Percentiles rank a stretch among this genome's conserved stretches.
phyloP scores from a whole-genome alignment of 2,888 invertebrate species.

The Andrena haemorrhoa region DNA sequence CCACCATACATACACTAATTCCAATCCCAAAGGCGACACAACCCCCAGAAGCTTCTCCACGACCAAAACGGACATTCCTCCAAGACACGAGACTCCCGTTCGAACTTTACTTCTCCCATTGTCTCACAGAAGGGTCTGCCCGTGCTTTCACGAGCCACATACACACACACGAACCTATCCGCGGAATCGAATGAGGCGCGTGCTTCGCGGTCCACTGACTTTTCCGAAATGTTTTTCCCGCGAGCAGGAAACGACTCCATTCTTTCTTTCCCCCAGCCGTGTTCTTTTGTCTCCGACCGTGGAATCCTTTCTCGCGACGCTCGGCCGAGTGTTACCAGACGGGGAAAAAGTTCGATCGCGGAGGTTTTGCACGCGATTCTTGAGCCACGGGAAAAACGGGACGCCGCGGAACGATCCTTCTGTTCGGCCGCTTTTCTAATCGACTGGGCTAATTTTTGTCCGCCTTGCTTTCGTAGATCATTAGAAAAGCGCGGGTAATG shows the following conservation, averaged over 20 bases:
- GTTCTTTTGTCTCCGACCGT: slow-evolving; percentile 50
- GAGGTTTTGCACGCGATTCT: slow-evolving; percentile 14
- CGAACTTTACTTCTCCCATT: slow-evolving; percentile 50
- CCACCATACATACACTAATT: no score
- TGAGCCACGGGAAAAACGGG: slow-evolving; percentile 1
- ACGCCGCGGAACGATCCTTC: not conserved
- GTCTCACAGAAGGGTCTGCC: slow-evolving; percentile 57
- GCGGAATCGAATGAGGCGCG: slow-evolving; percentile 48
- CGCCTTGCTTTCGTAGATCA: not conserved
- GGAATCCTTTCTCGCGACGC: slow-evolving; percentile 61
- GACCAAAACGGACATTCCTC: slow-evolving; percentile 33
- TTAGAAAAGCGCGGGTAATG: not conserved
- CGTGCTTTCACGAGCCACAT: slow-evolving; percentile 39
- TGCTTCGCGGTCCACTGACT: slow-evolving; percentile 73
- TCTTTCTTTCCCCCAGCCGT: slow-evolving; percentile 41
- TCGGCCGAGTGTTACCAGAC: slow-evolving; percentile 6
- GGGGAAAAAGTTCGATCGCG: slow-evolving; percentile 12
- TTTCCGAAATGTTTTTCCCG: slow-evolving; percentile 74
- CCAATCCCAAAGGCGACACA: no score
- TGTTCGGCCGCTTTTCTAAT: slow-evolving; percentile 1
- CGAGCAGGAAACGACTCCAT: slow-evolving; percentile 50
- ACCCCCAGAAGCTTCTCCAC: slow-evolving; percentile 20
- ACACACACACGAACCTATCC: not conserved
- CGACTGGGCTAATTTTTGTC: not conserved
- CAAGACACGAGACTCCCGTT: slow-evolving; percentile 32